phyloP scores from a whole-genome alignment of 1,140 invertebrate genomes.

The Hylaeus volcanicus region DNA sequence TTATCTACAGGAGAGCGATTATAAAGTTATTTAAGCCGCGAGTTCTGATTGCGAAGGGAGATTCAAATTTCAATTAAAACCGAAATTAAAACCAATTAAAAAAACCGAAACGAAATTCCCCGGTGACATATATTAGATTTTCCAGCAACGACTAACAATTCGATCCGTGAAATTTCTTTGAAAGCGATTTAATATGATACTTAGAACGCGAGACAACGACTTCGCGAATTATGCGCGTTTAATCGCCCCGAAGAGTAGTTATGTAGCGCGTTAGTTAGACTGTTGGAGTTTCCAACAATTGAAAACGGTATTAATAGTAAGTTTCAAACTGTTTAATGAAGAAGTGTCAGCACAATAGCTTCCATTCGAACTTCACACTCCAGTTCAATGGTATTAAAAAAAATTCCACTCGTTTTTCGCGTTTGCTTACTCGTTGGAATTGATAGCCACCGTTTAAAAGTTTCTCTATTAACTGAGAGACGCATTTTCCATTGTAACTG shows the following conservation, averaged over 20 bases:
- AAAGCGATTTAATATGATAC: conserved; percentile 26
- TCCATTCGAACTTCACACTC: neutral
- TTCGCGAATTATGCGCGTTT: conserved; percentile 19
- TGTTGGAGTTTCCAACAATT: conserved; percentile 13
- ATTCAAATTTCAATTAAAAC: conserved; percentile 49
- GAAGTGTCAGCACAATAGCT: neutral
- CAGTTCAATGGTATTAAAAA: neutral
- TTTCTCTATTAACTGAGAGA: neutral
- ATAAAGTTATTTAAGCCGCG: conserved; percentile 53
- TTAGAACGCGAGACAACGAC: neutral
- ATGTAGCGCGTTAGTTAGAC: conserved; percentile 19
- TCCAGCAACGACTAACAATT: conserved; percentile 11
- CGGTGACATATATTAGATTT: no score
- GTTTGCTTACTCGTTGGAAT: no score
- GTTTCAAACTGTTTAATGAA: conserved; percentile 17
- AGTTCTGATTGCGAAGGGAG: conserved; percentile 46
- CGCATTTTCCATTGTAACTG: neutral
- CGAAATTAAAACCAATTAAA: neutral
- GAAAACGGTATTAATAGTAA: conserved; percentile 32
- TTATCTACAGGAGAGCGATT: conserved; percentile 43
- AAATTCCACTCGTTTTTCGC: neutral
- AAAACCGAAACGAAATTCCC: no score
- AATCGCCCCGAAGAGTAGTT: conserved; percentile 23
- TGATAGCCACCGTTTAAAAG: no score
- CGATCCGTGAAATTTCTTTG: neutral